Conservation (phyloP, 2,797 vertebrate genomes). For the Smutsia temminckii region DNA sequence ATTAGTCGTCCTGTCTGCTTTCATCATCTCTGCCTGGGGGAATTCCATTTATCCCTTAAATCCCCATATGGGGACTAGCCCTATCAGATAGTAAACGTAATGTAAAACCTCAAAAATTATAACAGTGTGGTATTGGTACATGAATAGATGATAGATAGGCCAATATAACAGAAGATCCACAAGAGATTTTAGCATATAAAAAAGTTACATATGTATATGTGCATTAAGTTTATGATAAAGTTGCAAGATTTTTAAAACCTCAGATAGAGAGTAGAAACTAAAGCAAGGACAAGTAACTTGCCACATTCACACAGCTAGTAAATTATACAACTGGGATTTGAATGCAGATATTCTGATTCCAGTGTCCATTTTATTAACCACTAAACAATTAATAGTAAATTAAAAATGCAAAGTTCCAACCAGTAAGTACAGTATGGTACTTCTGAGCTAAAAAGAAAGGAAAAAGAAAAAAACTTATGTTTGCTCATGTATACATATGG, state of each 20-base stretch:
- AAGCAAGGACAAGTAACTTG: background rate
- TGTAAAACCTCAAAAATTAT: constrained; percentile 25
- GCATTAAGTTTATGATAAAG: background rate
- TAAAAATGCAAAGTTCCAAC: background rate
- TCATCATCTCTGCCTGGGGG: background rate
- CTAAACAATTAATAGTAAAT: background rate
- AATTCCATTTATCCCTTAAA: background rate
- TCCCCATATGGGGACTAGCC: background rate
- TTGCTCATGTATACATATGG: background rate
- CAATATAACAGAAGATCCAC: background rate
- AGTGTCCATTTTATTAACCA: background rate
- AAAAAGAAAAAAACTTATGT: background rate
- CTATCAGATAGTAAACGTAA: background rate
- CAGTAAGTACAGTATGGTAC: background rate
- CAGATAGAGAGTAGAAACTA: constrained; percentile 2
- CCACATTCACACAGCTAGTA: background rate
- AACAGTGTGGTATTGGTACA: background rate
- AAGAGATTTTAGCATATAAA: background rate
- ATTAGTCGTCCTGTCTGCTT: background rate
- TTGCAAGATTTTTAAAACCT: constrained; percentile 27
- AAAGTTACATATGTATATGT: background rate
- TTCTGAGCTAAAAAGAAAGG: background rate
- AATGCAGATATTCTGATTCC: background rate
- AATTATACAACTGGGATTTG: background rate
- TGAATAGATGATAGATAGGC: background rate